Evolutionary conservation across 2,797 vertebrate species (phyloP).

Genomic region (Siniperca undulata): DNA sequence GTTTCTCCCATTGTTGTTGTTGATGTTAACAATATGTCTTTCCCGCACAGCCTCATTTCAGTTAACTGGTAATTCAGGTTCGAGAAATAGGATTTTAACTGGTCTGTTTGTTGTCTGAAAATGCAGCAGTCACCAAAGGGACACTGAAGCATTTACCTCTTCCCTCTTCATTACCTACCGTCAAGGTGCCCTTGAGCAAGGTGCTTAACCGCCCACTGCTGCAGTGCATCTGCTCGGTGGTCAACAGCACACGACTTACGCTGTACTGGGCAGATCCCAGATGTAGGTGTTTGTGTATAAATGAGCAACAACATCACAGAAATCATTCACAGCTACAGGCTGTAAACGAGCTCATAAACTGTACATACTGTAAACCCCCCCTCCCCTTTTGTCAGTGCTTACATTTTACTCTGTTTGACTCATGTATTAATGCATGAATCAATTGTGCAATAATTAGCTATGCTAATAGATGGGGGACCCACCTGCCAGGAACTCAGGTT

Average conservation of each 20-base stretch:
- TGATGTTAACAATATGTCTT: neutral
- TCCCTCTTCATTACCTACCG: slow-evolving; percentile 21
- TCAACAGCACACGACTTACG: slow-evolving; percentile 38
- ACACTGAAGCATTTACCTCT: neutral
- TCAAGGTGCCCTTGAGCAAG: slow-evolving; percentile 71
- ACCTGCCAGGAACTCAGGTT: neutral
- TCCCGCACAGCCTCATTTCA: neutral
- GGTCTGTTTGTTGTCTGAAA: neutral
- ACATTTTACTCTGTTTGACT: neutral
- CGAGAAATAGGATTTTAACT: neutral
- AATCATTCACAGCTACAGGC: neutral
- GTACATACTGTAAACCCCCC: neutral
- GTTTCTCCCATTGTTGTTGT: neutral
- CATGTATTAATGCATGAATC: neutral
- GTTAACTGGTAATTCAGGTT: neutral
- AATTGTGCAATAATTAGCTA: neutral
- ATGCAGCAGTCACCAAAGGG: neutral
- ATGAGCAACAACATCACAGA: slow-evolving; percentile 26
- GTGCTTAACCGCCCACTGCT: slow-evolving; percentile 58
- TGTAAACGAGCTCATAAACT: neutral
- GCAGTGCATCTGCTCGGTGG: slow-evolving; percentile 59
- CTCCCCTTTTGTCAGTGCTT: neutral
- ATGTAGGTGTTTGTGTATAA: slow-evolving; percentile 21
- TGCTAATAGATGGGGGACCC: neutral
- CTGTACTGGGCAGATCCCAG: slow-evolving; percentile 30